These are phyloP conservation scores for Erpobdella octoculata DNA, from an alignment of 2,888 invertebrate genomes.

Conservation along the genomic window DNA sequence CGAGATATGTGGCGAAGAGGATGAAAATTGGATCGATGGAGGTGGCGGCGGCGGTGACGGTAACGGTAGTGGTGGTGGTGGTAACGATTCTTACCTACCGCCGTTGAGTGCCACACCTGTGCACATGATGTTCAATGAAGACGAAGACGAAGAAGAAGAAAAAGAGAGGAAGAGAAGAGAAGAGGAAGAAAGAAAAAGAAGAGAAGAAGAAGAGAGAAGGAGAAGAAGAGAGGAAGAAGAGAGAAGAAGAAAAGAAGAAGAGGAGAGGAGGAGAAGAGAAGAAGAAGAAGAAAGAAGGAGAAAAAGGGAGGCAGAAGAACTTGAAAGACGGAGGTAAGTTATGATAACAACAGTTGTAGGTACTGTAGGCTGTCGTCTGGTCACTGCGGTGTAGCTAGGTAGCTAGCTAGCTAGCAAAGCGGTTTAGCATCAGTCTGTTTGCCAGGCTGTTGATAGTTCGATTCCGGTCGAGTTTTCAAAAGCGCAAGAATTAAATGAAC, in stretches of 20 bases:
- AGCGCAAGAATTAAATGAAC: no score
- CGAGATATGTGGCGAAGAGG: neutral
- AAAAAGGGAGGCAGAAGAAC: slow-evolving; percentile 11
- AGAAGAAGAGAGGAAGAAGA: neutral
- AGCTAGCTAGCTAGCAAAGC: no score
- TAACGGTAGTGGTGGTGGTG: neutral
- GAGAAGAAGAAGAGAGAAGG: neutral
- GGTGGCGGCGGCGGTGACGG: neutral
- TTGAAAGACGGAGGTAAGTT: slow-evolving; percentile 7
- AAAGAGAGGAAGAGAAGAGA: neutral
- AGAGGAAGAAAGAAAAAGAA: neutral
- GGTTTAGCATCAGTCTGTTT: no score
- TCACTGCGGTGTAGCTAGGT: no score
- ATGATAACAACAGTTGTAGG: no score
- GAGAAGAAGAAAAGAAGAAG: slow-evolving; percentile 7
- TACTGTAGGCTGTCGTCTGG: no score
- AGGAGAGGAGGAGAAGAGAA: slow-evolving; percentile 9
- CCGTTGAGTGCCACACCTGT: no score
- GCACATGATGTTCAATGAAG: no score
- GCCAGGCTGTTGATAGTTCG: no score
- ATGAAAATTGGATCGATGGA: neutral
- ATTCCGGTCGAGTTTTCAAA: no score
- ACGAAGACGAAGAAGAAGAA: neutral
- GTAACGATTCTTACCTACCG: no score
- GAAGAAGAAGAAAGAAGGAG: neutral